Conservation (phyloP, 2,888 invertebrate species). For the Stratiomys singularior region DNA sequence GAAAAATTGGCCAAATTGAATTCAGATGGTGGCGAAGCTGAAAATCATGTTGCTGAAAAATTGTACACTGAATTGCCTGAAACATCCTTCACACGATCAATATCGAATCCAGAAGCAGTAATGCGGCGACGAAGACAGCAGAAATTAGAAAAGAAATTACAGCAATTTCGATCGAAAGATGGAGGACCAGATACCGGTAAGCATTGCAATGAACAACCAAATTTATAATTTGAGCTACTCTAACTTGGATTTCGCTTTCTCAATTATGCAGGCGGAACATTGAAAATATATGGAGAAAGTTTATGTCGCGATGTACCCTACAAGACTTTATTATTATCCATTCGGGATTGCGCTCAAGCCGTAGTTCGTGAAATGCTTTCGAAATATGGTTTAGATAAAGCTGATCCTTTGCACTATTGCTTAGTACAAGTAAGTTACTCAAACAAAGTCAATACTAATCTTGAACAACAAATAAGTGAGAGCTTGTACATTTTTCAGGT, state of each 20-base stretch:
- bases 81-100: constrained; percentile 97
- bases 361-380: constrained; percentile 96
- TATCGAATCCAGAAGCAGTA: constrained; percentile 99
- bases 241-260: not conserved
- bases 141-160: constrained; percentile 94
- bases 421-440: constrained; percentile 84
- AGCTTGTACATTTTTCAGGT: constrained; percentile 64
- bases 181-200: constrained; percentile 91
- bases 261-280: constrained; percentile 75
- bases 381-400: constrained; percentile 93
- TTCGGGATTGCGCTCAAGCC: constrained; percentile 89
- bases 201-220: not conserved
- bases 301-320: constrained; percentile 97
- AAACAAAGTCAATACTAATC: not conserved
- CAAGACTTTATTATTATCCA: constrained; percentile 94
- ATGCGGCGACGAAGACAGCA: constrained; percentile 97
- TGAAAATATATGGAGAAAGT: constrained; percentile 96
- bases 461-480: not conserved
- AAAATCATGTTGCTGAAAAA: constrained; percentile 87
- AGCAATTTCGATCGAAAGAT: constrained; percentile 94
- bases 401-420: constrained; percentile 91
- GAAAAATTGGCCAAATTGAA: constrained; percentile 85
- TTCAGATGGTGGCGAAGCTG: constrained; percentile 71
- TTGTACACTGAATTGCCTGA: constrained; percentile 96
- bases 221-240: constrained; percentile 3